These are phyloP conservation scores for Pseudopipra pipra DNA, from an alignment of 2,113 vertebrate genomes.

Conservation along the genomic window DNA sequence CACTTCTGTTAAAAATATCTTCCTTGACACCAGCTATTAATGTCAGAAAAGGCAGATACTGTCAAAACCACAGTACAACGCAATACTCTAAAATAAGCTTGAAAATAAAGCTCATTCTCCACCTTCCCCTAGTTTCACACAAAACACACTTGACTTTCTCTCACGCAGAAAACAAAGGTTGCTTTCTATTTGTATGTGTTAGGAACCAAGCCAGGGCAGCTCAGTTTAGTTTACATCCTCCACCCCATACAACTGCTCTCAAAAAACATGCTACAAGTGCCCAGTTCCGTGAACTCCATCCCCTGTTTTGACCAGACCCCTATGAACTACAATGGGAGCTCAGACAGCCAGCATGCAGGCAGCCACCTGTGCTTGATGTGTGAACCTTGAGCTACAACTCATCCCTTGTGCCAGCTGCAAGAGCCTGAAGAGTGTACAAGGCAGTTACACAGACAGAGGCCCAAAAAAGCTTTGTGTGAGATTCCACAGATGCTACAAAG, in stretches of 20 bases:
- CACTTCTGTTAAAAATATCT: not conserved
- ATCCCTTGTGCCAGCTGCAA: not conserved
- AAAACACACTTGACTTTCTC: not conserved
- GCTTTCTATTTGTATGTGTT: not conserved
- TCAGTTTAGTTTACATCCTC: not conserved
- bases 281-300: not conserved
- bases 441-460: not conserved
- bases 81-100: not conserved
- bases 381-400: not conserved
- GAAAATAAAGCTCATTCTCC: not conserved
- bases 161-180: not conserved
- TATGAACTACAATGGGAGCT: not conserved
- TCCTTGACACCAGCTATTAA: not conserved
- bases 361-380: not conserved
- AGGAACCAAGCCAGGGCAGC: not conserved
- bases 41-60: not conserved
- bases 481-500: not conserved
- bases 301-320: not conserved
- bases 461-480: not conserved
- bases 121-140: not conserved
- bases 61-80: not conserved
- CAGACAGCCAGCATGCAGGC: fast-evolving
- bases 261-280: not conserved
- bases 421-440: not conserved
- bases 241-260: not conserved